Percentiles rank a stretch among this genome's conserved stretches.
phyloP scores from a whole-genome alignment of 2,888 invertebrate species.

The Tortricodes alternella region DNA sequence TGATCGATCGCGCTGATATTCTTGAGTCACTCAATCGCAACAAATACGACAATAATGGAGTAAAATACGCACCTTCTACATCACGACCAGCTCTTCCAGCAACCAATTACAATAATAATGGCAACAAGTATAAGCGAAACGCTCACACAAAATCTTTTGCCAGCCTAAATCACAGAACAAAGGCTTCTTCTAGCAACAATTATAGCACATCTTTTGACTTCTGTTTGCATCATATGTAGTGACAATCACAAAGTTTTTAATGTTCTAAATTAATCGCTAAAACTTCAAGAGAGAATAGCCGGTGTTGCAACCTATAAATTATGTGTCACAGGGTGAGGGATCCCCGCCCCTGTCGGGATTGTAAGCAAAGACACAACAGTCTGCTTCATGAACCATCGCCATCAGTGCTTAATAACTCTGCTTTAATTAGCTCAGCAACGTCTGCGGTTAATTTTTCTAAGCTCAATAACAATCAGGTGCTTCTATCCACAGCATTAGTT shows the following conservation, averaged over 20 bases:
- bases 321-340: not conserved
- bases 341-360: conserved; percentile 1
- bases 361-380: conserved; percentile 2
- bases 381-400: not conserved
- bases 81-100: not conserved
- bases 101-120: not conserved
- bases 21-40: conserved; percentile 3
- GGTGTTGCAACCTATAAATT: conserved; percentile 10
- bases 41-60: not conserved
- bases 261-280: conserved; percentile 3
- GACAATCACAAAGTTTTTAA: conserved; percentile 8
- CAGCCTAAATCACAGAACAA: not conserved
- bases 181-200: not conserved
- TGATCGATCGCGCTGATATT: conserved; percentile 9
- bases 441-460: not conserved
- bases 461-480: not conserved
- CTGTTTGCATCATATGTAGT: conserved; percentile 4
- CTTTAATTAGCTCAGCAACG: not conserved
- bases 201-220: not conserved
- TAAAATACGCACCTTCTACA: not conserved
- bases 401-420: not conserved
- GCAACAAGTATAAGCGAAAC: not conserved
- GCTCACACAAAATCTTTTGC: not conserved
- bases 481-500: not conserved
- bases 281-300: not conserved